Evolutionary conservation across 2,797 vertebrate species (phyloP), one percentile per base, ranked within the genome.

Genomic region (Tachyglossus aculeatus): DNA sequence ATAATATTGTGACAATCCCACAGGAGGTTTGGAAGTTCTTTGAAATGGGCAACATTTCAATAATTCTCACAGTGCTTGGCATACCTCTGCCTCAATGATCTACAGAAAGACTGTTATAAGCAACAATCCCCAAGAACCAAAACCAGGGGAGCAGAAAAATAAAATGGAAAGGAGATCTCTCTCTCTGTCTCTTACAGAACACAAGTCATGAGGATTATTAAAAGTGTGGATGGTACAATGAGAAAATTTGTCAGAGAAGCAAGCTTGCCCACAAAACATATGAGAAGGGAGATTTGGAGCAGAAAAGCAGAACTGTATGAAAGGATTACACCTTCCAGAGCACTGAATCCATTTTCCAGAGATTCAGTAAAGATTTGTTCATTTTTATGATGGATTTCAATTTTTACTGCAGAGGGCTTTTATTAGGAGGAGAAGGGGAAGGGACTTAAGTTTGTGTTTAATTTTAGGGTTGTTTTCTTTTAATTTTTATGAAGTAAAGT

Each of bases 151-250:
- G 68, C 83, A 55, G 1, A 78, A 57, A 1, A 63, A 60, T 55
- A 3, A 62, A 14, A 45, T 61, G 39, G 59, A 66, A 68, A 67
- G 19, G 15, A 21, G 6, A 62, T 21, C 21, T 40, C 31, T 11
- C 57, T 67, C 41, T 72, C 48, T 40, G 31, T 11, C 57, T 67
- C 41, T 72, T 48, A 63, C 80, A 66, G 43, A 50, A 67, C 14
- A 34, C 27, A 18, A n/a, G 12, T 40, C 77, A 62, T 3, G 2
- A n/a, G 37, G 32, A 58, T 75, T 33, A 62, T 13, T 12, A 59
- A 31, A 14, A 6, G 63, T 50, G 16, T 57, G 0, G 61, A 9
- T 11, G 21, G n/a, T n/a, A n/a, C n/a, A n/a, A n/a, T 31, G 18
- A 51, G 10, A 32, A n/a, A 32, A 70, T 56, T n/a, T n/a, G 41